Base-by-base conservation (phyloP, 1,140 invertebrate species). In the Calephelis virginiensis region DNA sequence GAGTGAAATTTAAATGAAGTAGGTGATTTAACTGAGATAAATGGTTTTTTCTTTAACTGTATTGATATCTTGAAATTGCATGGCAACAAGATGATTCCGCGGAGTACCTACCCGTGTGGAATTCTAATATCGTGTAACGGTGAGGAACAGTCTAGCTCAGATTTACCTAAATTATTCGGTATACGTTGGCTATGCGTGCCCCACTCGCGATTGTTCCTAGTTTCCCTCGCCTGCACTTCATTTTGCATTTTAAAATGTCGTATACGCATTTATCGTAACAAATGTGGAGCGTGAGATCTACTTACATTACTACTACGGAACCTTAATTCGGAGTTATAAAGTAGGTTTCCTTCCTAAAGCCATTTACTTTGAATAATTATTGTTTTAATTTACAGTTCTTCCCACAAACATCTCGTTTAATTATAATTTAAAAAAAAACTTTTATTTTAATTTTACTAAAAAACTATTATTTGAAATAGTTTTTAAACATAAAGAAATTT, bases 111-210 rank as follows among this genome's bases (percentile, higher is more conserved):
- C 71, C 68, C 64, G 78, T 67, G 66, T 71, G 68, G 82, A 90
- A 90, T 89, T 68, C 70, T 84, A 89, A 85, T 68, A 64, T 74
- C 64, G 66, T 76, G 66, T 90, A 90, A 90, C 87, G 87, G 87
- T 86, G 71, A 74, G 75, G 73, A 75, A 69, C 73, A 70, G 85
- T 87, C 82, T 85, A 80, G 77, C 76, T 74, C 73, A 77, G 83
- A 86, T 83, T 86, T 86, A 83, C 78, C 82, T 87, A 86, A 88
- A 85, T 85, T 90, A 88, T 89, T 89, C 85, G 80, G 80, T 79
- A 73, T 82, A 81, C 81, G 83, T 88, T 84, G 66, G 72, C 71
- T 46, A 72, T 78, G 76, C 78, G 75, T 86, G 81, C 77, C 68
- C 68, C 56, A 59, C 66, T 68, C 77, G 73, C 74, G 68, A 72